Conservation (phyloP, 2,113 vertebrate species). For the Regulus satrapa region DNA sequence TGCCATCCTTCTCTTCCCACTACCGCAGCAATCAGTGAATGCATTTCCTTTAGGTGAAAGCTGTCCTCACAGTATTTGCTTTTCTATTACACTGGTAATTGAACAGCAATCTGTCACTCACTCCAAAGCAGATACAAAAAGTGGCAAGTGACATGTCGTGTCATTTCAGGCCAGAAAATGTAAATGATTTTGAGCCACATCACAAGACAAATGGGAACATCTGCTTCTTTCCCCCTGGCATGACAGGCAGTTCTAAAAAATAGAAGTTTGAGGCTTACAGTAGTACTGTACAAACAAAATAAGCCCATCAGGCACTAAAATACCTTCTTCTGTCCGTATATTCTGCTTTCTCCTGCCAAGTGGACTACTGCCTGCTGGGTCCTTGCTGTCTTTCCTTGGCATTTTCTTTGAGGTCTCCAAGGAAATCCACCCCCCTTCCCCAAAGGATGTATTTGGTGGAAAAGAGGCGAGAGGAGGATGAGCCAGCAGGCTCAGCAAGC, state of each 20-base stretch:
- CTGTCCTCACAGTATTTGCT: not conserved
- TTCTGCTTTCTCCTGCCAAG: slow-evolving; percentile 39
- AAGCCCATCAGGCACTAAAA: not conserved
- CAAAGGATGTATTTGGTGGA: not conserved
- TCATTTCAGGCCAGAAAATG: slow-evolving; percentile 53
- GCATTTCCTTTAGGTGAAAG: slow-evolving; percentile 26
- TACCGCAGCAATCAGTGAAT: not conserved
- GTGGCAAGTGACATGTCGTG: not conserved
- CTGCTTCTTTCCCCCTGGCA: slow-evolving; percentile 43
- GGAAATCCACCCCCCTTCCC: not conserved
- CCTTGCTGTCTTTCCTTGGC: not conserved
- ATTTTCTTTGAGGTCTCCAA: not conserved
- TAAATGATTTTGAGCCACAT: slow-evolving; percentile 59
- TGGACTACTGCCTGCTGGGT: not conserved
- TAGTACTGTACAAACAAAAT: not conserved
- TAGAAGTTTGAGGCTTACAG: not conserved
- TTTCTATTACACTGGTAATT: slow-evolving; percentile 23
- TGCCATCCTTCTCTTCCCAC: not conserved
- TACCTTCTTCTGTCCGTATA: not conserved
- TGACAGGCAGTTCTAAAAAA: not conserved
- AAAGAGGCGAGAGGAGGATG: not conserved
- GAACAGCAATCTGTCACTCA: slow-evolving; percentile 33
- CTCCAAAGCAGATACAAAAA: slow-evolving; percentile 28
- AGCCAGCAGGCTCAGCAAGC: not conserved
- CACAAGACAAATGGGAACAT: slow-evolving; percentile 62